Evolutionary conservation across 2,888 invertebrate genomes (phyloP).

Genomic region (Melipona bicolor): DNA sequence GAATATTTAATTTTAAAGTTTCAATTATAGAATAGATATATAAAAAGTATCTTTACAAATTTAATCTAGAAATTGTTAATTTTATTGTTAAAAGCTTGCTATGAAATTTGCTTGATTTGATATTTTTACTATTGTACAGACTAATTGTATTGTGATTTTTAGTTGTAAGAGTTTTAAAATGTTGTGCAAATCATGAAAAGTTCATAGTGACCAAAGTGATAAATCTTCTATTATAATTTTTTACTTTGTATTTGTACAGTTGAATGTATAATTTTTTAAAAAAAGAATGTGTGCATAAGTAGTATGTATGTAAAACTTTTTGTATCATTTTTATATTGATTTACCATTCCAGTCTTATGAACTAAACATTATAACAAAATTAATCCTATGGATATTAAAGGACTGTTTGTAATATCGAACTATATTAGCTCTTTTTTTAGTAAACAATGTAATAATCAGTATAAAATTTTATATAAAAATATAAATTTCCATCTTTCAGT

Average conservation of each 20-base stretch:
- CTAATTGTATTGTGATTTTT: slow-evolving; percentile 51
- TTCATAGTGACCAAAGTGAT: slow-evolving; percentile 55
- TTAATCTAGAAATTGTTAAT: slow-evolving; percentile 33
- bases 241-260: slow-evolving; percentile 49
- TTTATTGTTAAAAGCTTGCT: slow-evolving; percentile 18
- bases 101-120: slow-evolving; percentile 23
- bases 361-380: slow-evolving; percentile 17
- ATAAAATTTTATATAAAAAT: slow-evolving; percentile 16
- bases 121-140: slow-evolving; percentile 36
- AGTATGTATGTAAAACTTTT: slow-evolving; percentile 20
- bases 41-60: slow-evolving; percentile 19
- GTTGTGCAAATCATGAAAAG: slow-evolving; percentile 34
- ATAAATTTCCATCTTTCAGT: slow-evolving; percentile 12
- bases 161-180: slow-evolving; percentile 44
- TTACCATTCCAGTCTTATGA: slow-evolving; percentile 48
- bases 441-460: slow-evolving; percentile 24
- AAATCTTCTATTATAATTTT: slow-evolving; percentile 38
- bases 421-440: slow-evolving; percentile 33
- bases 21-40: slow-evolving; percentile 13
- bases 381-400: slow-evolving; percentile 4
- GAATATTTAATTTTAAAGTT: slow-evolving; percentile 40
- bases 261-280: slow-evolving; percentile 31
- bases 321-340: slow-evolving; percentile 28
- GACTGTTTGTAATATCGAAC: slow-evolving; percentile 34
- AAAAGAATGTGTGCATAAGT: slow-evolving; percentile 12